These are phyloP conservation scores for Halictus rubicundus DNA, from an alignment of 1,140 invertebrate species.

Conservation along the genomic window DNA sequence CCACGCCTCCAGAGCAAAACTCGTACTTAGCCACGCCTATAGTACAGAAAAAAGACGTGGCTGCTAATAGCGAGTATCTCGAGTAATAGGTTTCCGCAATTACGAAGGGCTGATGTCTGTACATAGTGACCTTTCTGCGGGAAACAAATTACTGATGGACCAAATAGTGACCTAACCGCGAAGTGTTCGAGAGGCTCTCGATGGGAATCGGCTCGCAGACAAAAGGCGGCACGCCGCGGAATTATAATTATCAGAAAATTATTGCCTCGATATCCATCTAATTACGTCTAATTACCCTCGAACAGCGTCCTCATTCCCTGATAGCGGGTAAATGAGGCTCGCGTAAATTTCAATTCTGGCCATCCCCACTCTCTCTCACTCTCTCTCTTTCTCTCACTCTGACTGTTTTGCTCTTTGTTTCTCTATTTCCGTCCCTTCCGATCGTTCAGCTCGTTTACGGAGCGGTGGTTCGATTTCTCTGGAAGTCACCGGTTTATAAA, in stretches of 20 bases:
- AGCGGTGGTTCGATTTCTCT: not conserved
- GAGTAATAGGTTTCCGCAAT: too few species aligned
- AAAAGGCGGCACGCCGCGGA: not conserved
- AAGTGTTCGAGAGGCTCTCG: too few species aligned
- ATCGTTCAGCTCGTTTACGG: not conserved
- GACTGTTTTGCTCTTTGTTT: not conserved
- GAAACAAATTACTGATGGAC: too few species aligned
- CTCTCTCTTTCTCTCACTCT: not conserved
- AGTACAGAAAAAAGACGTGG: too few species aligned
- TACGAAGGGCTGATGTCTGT: too few species aligned
- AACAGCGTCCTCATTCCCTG: slow-evolving; percentile 5
- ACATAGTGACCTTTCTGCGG: too few species aligned
- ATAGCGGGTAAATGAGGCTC: slow-evolving; percentile 20
- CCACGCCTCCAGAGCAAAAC: too few species aligned
- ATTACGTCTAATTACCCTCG: slow-evolving; percentile 37
- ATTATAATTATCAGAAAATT: slow-evolving; percentile 17
- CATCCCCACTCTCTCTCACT: not conserved
- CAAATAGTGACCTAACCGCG: too few species aligned
- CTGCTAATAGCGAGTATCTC: too few species aligned
- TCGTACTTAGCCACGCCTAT: too few species aligned
- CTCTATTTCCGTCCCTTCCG: not conserved
- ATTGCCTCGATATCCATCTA: slow-evolving; percentile 13
- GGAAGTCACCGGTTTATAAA: slow-evolving; percentile 22
- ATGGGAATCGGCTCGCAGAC: not conserved
- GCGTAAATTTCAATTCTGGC: slow-evolving; percentile 37